A percentile compares a stretch with the other conserved stretches of the same genome.
phyloP scores from a whole-genome alignment of 2,888 invertebrate genomes.

The Malacosoma neustria region DNA sequence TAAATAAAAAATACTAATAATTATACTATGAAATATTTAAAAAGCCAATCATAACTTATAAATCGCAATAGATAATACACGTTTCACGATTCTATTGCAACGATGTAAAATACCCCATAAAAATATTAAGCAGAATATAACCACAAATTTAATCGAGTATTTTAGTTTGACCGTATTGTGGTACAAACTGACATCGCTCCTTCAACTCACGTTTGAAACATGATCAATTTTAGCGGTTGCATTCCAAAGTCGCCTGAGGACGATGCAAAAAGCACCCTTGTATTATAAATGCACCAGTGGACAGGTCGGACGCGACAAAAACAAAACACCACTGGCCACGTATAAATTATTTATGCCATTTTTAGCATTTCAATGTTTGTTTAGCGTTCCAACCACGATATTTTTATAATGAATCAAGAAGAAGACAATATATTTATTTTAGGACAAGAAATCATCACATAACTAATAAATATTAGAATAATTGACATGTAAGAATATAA shows the following conservation, averaged over 20 bases:
- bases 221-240: slow-evolving; percentile 74
- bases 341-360: slow-evolving; percentile 75
- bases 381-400: too few species aligned
- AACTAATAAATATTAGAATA: too few species aligned
- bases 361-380: slow-evolving; percentile 70
- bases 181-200: slow-evolving; percentile 38
- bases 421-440: too few species aligned
- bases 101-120: slow-evolving; percentile 10
- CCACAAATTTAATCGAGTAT: too few species aligned
- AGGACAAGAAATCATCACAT: too few species aligned
- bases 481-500: too few species aligned
- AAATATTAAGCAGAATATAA: slow-evolving; percentile 12
- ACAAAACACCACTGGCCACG: slow-evolving; percentile 54
- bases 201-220: slow-evolving; percentile 68
- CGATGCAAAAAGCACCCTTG: slow-evolving; percentile 72
- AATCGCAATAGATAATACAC: slow-evolving; percentile 28
- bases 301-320: slow-evolving; percentile 69
- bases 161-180: slow-evolving; percentile 21
- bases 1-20: too few species aligned
- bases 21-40: too few species aligned
- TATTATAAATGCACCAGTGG: slow-evolving; percentile 75
- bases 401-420: too few species aligned
- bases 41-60: too few species aligned
- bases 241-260: slow-evolving; percentile 60
- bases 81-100: slow-evolving; percentile 19